Evolutionary conservation across 2,888 invertebrate genomes (phyloP).

Genomic region (Napeogenes sylphis): DNA sequence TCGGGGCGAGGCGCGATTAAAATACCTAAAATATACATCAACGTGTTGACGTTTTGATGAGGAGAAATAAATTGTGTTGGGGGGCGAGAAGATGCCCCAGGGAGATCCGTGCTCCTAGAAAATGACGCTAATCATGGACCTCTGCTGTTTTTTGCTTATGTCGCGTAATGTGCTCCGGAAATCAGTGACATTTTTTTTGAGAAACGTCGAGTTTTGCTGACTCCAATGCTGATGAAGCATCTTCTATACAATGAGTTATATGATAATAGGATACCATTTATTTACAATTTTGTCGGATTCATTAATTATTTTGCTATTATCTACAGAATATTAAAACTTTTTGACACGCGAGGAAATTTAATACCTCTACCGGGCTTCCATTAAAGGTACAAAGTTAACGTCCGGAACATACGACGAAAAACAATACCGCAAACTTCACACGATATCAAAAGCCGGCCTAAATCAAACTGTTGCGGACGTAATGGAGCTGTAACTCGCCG

Average conservation of each 20-base stretch:
- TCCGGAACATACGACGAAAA: slow-evolving; percentile 23
- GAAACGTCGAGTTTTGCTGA: slow-evolving; percentile 5
- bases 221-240: slow-evolving; percentile 8
- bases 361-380: not conserved
- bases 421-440: slow-evolving; percentile 28
- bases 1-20: slow-evolving; percentile 53
- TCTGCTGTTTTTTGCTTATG: slow-evolving; percentile 19
- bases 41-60: slow-evolving; percentile 76
- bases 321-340: not conserved
- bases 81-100: slow-evolving; percentile 45
- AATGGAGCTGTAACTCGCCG: slow-evolving; percentile 55
- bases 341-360: not conserved
- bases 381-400: slow-evolving; percentile 18
- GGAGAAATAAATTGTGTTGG: slow-evolving; percentile 68
- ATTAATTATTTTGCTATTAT: too few relatives aligned
- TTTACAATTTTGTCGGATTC: too few relatives aligned
- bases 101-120: slow-evolving; percentile 64
- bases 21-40: slow-evolving; percentile 74
- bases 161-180: slow-evolving; percentile 24
- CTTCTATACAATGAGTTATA: not conserved
- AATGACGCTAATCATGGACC: slow-evolving; percentile 69
- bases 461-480: slow-evolving; percentile 45
- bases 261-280: too few relatives aligned
- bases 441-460: slow-evolving; percentile 36
- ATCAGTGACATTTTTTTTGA: slow-evolving; percentile 20